Base-by-base conservation (phyloP, 2,888 invertebrate species). In the Teinopalpus imperialis region DNA sequence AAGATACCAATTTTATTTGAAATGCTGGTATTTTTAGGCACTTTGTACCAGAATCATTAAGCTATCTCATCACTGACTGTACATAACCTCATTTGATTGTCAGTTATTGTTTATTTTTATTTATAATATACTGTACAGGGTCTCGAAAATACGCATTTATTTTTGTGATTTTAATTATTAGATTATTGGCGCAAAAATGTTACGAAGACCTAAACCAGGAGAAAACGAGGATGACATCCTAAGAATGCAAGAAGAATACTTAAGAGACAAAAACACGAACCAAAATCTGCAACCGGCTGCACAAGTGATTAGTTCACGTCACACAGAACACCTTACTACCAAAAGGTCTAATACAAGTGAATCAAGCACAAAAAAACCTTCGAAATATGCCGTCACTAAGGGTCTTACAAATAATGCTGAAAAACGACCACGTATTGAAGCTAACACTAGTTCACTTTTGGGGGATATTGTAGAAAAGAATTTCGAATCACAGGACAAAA, bases 181-280 rank as follows among this genome's bases (percentile, higher is more conserved):
- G n/a, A n/a, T n/a, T n/a, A n/a, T n/a, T n/a, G n/a, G 16, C 9
- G 7, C 27, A 21, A 54, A 23, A 31, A 93, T 93, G 93, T 86
- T 90, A 53, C 85, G 86, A 53, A 85, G 95, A 54, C 94, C 95
- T 0, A 93, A 92, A 63, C 90, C 90, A 1, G 90, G 90, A 2
- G 95, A 95, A 68, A 90, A 89, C 27, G 95, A 95, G 59, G 92
- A 94, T 8, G 95, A 95, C 63, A 88, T 95, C 23, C 79, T 95
- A 10, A 90, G 90, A 45, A 91, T 94, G 90, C 94, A 95, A 68
- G 91, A 92, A 57, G 93, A 93, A 53, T 95, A 93, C 66, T 69
- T 93, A 10, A 81, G 71, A 26, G 87, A 92, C 53, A 90, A 90
- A 49, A 66, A 70, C 5, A 88, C 89, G 48, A 90, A 91, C 55